These are phyloP conservation scores for Rhodophaea formosa DNA, from an alignment of 2,888 invertebrate species.

Conservation along the genomic window DNA sequence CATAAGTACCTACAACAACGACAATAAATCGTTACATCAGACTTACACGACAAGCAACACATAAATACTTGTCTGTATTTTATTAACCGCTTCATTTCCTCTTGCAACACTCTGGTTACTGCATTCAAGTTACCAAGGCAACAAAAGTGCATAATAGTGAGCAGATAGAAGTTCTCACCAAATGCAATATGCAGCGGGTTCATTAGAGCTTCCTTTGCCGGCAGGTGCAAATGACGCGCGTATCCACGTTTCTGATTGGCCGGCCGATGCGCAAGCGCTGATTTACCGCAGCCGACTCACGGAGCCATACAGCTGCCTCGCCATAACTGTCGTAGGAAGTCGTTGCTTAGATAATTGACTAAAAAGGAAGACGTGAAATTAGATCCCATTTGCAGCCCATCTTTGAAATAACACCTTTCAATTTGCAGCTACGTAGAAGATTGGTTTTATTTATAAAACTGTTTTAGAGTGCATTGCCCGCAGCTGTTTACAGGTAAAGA, in stretches of 20 bases:
- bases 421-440: neutral
- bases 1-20: too few relatives aligned
- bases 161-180: slow-evolving; percentile 22
- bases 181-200: slow-evolving; percentile 42
- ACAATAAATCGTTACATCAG: too few relatives aligned
- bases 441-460: neutral
- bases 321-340: slow-evolving; percentile 54
- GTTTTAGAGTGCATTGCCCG: neutral
- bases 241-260: slow-evolving; percentile 46
- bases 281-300: slow-evolving; percentile 48
- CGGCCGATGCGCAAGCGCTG: slow-evolving; percentile 56
- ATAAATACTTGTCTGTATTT: neutral
- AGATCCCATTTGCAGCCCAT: slow-evolving; percentile 31
- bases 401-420: slow-evolving; percentile 3
- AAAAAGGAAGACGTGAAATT: slow-evolving; percentile 52
- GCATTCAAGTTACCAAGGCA: slow-evolving; percentile 1
- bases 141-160: slow-evolving; percentile 20
- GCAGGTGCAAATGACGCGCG: slow-evolving; percentile 62
- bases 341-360: slow-evolving; percentile 53
- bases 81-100: neutral
- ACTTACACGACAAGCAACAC: slow-evolving; percentile 13
- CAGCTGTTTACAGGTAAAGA: too few relatives aligned
- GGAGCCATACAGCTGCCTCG: slow-evolving; percentile 57
- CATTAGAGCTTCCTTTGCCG: slow-evolving; percentile 64
- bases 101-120: neutral